Percentiles rank a stretch among this genome's conserved stretches.
phyloP scores from a whole-genome alignment of 2,888 invertebrate genomes.

The Ditylenchus weischeri region DNA sequence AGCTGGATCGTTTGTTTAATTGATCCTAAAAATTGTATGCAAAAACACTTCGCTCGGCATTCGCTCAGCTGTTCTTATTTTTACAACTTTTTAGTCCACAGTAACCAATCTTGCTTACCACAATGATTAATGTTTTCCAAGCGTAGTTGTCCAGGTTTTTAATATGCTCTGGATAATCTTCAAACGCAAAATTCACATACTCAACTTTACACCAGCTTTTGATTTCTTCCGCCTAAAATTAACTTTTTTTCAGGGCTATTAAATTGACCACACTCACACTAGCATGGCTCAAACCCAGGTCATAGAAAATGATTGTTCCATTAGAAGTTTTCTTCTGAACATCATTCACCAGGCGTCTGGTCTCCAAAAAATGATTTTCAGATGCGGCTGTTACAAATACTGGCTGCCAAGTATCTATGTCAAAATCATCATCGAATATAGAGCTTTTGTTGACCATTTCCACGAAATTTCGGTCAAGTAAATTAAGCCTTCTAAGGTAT shows the following conservation, averaged over 20 bases:
- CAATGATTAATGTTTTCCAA: constrained; percentile 11
- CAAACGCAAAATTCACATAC: constrained; percentile 10
- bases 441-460: not conserved
- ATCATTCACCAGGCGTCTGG: constrained; percentile 2
- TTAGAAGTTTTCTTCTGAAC: not conserved
- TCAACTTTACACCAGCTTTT: constrained; percentile 16
- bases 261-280: constrained; percentile 3
- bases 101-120: no score
- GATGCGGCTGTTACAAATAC: constrained; percentile 15
- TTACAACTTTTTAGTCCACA: not conserved
- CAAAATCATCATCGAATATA: not conserved
- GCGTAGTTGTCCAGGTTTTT: constrained; percentile 10
- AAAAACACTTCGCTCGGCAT: no score
- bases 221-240: constrained; percentile 16
- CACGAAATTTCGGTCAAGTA: not conserved
- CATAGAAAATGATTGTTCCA: constrained; percentile 11
- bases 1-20: not conserved
- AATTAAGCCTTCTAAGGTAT: not conserved
- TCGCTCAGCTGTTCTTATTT: no score
- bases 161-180: constrained; percentile 14
- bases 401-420: constrained; percentile 3
- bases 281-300: constrained; percentile 4
- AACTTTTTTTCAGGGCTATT: not conserved
- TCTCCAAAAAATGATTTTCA: constrained; percentile 12
- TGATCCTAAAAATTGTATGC: not conserved